Evolutionary conservation across 2,888 invertebrate species (phyloP).

Genomic region (Microctonus hyperodae): DNA sequence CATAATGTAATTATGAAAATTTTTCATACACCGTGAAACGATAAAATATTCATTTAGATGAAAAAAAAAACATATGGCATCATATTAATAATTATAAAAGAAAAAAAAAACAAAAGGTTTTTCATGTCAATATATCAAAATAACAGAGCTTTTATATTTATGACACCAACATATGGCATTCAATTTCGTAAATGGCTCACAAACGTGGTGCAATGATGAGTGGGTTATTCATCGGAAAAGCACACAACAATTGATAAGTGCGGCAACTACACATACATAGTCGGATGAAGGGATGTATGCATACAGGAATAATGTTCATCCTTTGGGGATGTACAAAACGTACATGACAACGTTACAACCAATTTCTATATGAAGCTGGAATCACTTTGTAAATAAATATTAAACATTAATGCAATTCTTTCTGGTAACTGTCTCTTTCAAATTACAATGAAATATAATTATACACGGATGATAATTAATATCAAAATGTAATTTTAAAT

Average conservation of each 20-base stretch:
- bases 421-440: too few species aligned
- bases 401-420: neutral
- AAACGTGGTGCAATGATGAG: constrained; percentile 10
- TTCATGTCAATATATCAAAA: constrained; percentile 35
- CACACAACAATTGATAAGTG: constrained; percentile 24
- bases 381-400: neutral
- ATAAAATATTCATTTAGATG: neutral
- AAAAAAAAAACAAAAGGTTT: constrained; percentile 28
- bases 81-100: neutral
- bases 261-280: constrained; percentile 7
- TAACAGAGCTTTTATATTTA: constrained; percentile 39
- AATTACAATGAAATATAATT: neutral
- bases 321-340: neutral
- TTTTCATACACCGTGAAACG: too few species aligned
- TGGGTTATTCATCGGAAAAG: constrained; percentile 15
- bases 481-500: neutral
- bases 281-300: neutral
- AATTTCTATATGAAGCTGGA: neutral
- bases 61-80: neutral
- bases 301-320: neutral
- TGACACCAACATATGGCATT: constrained; percentile 37
- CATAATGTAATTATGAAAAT: too few species aligned
- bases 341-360: neutral
- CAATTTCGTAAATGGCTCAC: constrained; percentile 25
- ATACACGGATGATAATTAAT: neutral